A percentile compares a stretch with the other conserved stretches of the same genome.
phyloP scores from a whole-genome alignment of 2,113 vertebrate species.

The Silurus asotus region DNA sequence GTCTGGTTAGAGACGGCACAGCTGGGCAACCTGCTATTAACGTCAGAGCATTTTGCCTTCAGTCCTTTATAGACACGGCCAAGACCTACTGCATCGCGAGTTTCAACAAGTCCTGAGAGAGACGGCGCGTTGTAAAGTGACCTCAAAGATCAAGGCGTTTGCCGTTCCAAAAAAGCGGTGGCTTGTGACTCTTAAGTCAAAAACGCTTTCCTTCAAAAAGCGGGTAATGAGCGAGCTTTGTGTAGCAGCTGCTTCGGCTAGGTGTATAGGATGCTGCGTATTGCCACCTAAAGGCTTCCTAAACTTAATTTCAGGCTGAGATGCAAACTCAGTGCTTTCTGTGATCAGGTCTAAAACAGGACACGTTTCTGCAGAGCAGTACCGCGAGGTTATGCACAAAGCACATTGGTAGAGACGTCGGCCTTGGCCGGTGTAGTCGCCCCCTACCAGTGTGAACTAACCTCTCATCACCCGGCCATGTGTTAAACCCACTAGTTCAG shows the following conservation, averaged over 20 bases:
- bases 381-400: not conserved
- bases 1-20: slow-evolving; percentile 47
- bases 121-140: slow-evolving; percentile 33
- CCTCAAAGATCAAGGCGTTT: slow-evolving; percentile 33
- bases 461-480: slow-evolving; percentile 6
- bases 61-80: slow-evolving; percentile 44
- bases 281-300: not conserved
- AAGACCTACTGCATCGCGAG: slow-evolving; percentile 49
- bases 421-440: not conserved
- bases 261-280: not conserved
- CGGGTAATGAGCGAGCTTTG: not conserved
- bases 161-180: not conserved
- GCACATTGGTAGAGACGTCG: not conserved
- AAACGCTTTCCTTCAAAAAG: not conserved
- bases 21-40: slow-evolving; percentile 55
- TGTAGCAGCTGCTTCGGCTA: not conserved
- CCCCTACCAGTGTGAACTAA: not conserved
- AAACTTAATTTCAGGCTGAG: not conserved
- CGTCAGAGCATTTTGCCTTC: slow-evolving; percentile 38
- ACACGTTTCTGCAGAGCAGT: not conserved
- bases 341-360: not conserved
- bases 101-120: slow-evolving; percentile 39
- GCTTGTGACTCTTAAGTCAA: not conserved
- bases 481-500: not conserved
- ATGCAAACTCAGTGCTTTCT: not conserved